Evolutionary conservation across 2,797 vertebrate genomes (phyloP), one percentile per base, ranked within the genome.

Genomic region (Pogonophryne albipinna): DNA sequence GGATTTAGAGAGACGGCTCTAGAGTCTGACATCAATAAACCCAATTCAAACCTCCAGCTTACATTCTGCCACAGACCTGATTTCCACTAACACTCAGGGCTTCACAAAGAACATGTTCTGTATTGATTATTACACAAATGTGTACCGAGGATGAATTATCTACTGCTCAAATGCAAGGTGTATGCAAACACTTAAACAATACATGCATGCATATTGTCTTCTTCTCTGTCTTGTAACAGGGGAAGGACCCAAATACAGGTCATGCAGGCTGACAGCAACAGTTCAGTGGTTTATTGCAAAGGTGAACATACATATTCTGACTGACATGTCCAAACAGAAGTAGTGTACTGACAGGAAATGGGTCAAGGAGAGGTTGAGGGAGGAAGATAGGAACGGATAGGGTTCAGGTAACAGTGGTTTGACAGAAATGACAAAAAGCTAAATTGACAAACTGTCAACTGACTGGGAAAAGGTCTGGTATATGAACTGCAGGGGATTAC

Each of bases 11-110:
- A 53, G 64, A 69, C 20, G 10, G 56, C 78, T 80, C 61, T 12
- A 13, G 73, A 82, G 78, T 82, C 71, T 77, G 71, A 82, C 85
- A 80, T 81, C 83, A 84, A 81, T 84, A 84, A 82, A 80, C 60
- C 74, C 76, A 74, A 73, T 83, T 72, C 74, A 76, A 85, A 82
- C 78, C 76, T 78, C 66, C 59, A 79, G 67, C 58, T 80, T 74
- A 81, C 69, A 77, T 76, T 63, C 46, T 17, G 51, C 41, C 53
- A 68, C 65, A 75, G 60, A 76, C 46, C 69, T 45, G 71, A 82
- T 69, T 60, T 64, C 58, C 61, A 58, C 34, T 66, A 71, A 85
- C 70, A 57, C 66, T 61, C 55, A 66, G 63, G 42, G 64, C 67
- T 64, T 56, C 52, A 74, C 62, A 60, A 60, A 71, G 58, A 79